Conservation (phyloP, 2,888 invertebrate genomes). For the Yponomeuta plumbellus region DNA sequence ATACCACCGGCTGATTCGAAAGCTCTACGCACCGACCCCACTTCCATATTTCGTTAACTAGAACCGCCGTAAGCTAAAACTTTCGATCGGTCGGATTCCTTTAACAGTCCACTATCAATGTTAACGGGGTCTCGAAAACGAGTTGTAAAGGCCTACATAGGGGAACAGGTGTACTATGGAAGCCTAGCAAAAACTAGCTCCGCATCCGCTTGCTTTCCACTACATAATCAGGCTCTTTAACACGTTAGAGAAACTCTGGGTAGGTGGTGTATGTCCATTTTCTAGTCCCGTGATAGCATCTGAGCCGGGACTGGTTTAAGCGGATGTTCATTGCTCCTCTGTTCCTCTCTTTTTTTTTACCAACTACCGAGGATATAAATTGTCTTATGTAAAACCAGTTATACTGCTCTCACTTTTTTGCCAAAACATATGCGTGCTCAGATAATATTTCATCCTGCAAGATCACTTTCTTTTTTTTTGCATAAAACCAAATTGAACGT, state of each 20-base stretch:
- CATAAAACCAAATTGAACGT: conserved; percentile 4
- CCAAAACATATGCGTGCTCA: background rate
- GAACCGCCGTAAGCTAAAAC: conserved; percentile 60
- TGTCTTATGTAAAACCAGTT: conserved; percentile 5
- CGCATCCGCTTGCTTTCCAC: conserved; percentile 61
- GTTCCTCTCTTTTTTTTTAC: conserved; percentile 5
- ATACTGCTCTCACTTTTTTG: conserved; percentile 19
- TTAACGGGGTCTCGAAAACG: conserved; percentile 58
- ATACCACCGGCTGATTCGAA: conserved; percentile 48
- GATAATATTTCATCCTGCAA: conserved; percentile 23
- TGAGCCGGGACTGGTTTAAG: conserved; percentile 13
- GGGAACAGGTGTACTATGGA: conserved; percentile 46
- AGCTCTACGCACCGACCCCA: conserved; percentile 49
- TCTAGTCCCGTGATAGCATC: conserved; percentile 16
- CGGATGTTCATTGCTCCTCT: conserved; percentile 3
- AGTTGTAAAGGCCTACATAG: conserved; percentile 56
- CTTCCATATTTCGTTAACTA: conserved; percentile 60
- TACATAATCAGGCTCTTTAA: conserved; percentile 60
- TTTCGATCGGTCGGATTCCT: conserved; percentile 60
- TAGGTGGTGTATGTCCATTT: conserved; percentile 43
- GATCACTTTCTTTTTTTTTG: conserved; percentile 14
- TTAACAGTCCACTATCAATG: conserved; percentile 43
- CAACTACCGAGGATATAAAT: conserved; percentile 6
- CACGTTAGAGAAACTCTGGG: conserved; percentile 63
- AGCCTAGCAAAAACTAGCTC: conserved; percentile 68